These are phyloP conservation scores for Scaeva pyrastri DNA, from an alignment of 2,888 invertebrate species.

Conservation along the genomic window DNA sequence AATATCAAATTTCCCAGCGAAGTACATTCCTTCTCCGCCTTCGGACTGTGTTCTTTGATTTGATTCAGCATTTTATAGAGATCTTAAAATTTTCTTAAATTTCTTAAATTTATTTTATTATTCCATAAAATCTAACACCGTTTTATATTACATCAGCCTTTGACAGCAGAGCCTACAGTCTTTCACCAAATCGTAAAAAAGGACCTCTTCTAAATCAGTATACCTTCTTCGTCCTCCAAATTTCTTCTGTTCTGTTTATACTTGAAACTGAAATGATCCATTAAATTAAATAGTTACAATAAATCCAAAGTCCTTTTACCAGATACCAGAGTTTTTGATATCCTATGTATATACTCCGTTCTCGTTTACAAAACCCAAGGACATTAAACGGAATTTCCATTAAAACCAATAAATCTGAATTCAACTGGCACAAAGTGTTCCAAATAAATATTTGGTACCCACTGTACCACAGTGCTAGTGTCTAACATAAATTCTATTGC, in stretches of 20 bases:
- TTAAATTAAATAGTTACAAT: conserved; percentile 21
- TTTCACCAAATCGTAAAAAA: not conserved
- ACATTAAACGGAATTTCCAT: not conserved
- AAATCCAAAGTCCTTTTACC: not conserved
- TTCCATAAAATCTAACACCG: too few relatives aligned
- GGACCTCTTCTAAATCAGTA: not conserved
- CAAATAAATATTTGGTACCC: not conserved
- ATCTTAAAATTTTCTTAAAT: too few relatives aligned
- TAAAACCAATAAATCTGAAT: conserved; percentile 29
- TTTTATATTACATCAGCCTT: not conserved
- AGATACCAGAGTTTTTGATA: not conserved
- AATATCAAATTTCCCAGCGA: too few relatives aligned
- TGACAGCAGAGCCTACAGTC: not conserved
- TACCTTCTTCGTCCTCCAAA: not conserved
- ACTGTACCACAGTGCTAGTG: not conserved
- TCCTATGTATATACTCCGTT: not conserved
- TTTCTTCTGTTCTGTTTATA: not conserved
- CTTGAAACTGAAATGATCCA: conserved; percentile 5
- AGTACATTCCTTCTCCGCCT: too few relatives aligned
- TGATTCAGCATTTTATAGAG: too few relatives aligned
- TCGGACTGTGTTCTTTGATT: too few relatives aligned
- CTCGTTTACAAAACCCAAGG: not conserved
- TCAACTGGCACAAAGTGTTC: conserved; percentile 24
- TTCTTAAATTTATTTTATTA: too few relatives aligned
- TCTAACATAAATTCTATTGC: conserved; percentile 1